Percentiles rank a stretch among this genome's conserved stretches.
Conservation (phyloP, 1,140 invertebrate species). For the Atta cephalotes region DNA sequence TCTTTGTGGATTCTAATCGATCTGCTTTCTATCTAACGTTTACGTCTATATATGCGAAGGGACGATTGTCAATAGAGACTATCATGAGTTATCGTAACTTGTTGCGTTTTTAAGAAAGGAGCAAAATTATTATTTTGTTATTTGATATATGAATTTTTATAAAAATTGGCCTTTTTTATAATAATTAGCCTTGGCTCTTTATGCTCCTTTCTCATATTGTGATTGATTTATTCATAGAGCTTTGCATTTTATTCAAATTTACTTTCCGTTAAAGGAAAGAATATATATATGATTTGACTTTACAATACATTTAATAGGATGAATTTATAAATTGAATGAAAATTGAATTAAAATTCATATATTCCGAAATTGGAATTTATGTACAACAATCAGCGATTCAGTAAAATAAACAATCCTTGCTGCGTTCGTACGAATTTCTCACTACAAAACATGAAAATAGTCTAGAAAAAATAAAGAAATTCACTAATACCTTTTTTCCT, state of each 20-base stretch:
- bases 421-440: not conserved
- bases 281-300: not conserved
- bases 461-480: not conserved
- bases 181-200: no score
- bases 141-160: no score
- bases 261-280: not conserved
- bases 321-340: not conserved
- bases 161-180: no score
- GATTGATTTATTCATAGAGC: no score
- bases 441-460: not conserved
- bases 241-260: not conserved
- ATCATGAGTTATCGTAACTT: no score
- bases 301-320: not conserved
- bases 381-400: not conserved
- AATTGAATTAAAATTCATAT: not conserved
- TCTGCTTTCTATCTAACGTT: not conserved
- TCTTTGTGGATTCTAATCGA: not conserved
- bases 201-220: no score
- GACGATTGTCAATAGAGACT: not conserved
- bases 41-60: not conserved
- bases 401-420: not conserved
- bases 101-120: no score
- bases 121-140: no score
- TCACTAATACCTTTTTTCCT: not conserved
- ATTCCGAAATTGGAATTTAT: not conserved